Percentiles rank a stretch among this genome's conserved stretches.
Evolutionary conservation across 2,797 vertebrate species (phyloP).

Genomic region (Protosalanx chinensis): DNA sequence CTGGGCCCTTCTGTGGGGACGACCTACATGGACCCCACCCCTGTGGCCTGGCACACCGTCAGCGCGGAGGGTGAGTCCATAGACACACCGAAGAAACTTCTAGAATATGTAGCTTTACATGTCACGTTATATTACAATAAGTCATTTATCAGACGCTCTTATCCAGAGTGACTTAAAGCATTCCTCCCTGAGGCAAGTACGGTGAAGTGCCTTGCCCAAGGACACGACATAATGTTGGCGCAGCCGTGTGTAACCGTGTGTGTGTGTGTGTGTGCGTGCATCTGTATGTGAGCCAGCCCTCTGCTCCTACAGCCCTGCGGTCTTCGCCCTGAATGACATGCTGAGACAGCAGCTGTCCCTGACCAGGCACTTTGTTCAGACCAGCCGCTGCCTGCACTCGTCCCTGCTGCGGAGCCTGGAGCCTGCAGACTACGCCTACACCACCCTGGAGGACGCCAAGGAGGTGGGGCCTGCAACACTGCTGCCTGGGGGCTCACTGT

Average conservation of each 20-base stretch:
- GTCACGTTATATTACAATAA: no score
- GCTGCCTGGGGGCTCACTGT: no score
- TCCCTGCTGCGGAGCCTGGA: constrained; percentile 75
- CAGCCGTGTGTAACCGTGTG: neutral
- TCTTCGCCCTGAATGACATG: constrained; percentile 71
- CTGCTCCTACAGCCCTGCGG: constrained; percentile 70
- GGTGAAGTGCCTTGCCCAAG: no score
- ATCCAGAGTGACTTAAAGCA: no score
- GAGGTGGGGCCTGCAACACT: constrained; percentile 65
- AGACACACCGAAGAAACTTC: neutral
- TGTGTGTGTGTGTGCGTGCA: constrained; percentile 7
- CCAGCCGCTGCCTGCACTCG: constrained; percentile 67
- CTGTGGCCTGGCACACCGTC: constrained; percentile 64
- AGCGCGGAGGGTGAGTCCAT: constrained; percentile 78
- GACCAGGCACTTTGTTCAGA: constrained; percentile 73
- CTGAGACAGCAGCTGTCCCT: constrained; percentile 82
- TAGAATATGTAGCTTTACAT: neutral
- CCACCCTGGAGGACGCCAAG: constrained; percentile 81
- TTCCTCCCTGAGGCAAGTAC: no score
- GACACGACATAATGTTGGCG: no score
- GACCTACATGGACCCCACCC: constrained; percentile 62
- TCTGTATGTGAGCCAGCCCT: constrained; percentile 64
- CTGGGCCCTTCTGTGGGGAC: constrained; percentile 44
- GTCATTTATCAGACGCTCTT: no score
- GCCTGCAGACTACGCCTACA: constrained; percentile 79